Base-by-base conservation (phyloP, 2,888 invertebrate genomes). In the Abrostola triplasia region DNA sequence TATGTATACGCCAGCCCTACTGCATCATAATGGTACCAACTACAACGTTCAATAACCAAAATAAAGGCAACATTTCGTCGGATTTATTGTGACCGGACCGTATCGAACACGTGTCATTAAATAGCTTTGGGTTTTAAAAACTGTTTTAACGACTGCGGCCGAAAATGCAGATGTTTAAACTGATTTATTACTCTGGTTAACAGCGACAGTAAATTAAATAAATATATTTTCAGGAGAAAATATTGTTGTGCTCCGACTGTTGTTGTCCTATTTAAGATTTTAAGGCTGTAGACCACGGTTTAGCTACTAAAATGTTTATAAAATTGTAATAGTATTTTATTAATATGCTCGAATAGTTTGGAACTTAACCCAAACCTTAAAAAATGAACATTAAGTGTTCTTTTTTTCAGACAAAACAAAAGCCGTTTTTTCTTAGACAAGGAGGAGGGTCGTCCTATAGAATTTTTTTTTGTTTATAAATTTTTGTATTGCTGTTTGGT, bases 111-210 rank as follows among this genome's bases (percentile, higher is more conserved):
- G 10, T 47, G 54, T 38, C 63, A 41, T 69, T 55, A 61, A 55
- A 55, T 47, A 47, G 24, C 13, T 8, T 13, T 7, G 5, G 7
- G 24, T 68, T 69, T 68, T 51, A 47, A 38, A 69, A 42, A 9
- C 13, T 7, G 50, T n/a, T 51, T 61, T 13, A 41, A 69, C 35
- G 41, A 62, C 47, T 55, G 44, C 54, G 40, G 42, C 11, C 35
- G 13, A 35, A 50, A 69, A 63, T 67, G 41, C 54, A 61, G n/a
- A 55, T 55, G 54, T 62, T 60, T 38, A 38, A 38, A 62, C 36
- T 62, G 63, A 67, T 69, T 69, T 62, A 67, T 69, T 55, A 41
- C 4, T 24, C 47, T 62, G 49, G 53, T 60, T 37, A 12, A 40
- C 38, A 6, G 44, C 13, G 12, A 13, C 6, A 52, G 11, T 24